Base-by-base conservation (phyloP, 2,888 invertebrate genomes). In the Clanis bilineata region DNA sequence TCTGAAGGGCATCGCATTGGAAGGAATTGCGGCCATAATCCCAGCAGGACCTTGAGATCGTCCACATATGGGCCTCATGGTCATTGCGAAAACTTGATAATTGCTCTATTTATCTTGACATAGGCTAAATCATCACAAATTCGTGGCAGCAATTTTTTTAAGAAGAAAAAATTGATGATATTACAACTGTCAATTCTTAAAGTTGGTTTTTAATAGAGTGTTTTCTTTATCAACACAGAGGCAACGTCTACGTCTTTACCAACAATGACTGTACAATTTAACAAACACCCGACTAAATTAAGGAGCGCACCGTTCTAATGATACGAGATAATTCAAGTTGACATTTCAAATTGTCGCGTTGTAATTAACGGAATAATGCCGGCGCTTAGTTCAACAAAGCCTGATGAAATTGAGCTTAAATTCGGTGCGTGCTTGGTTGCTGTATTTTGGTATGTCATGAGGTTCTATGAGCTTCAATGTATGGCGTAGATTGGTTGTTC, bases 321-420 rank as follows among this genome's bases (percentile, higher is more conserved):
- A 45, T n/a, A 41, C 41, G 28, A 51, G 51, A 60, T 60, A 47
- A 60, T 38, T 60, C 57, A 51, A 45, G n/a, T 43, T 51, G 60
- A 57, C 60, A 60, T 60, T 51, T 18, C 51, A 60, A 60, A 60
- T 60, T 57, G 57, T 39, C 57, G 57, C 57, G 56, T 57, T 47
- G 57, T 54, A 61, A 61, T 57, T 61, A 61, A 61, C 55, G 44
- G 18, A 56, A 22, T 47, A 59, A 43, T 54, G 28, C 44, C 36
- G 45, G 5, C 55, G 45, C 18, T 38, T 39, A 28, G 28, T 47
- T 56, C 36, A 38, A 59, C 56, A 59, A 59, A 56, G 56, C 54
- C 21, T 41, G 32, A 10, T 51, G 39, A 45, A 58, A 54, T 58
- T 22, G 9, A 15, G 39, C 41, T 54, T 38, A 58, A 58, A 51